Conservation (phyloP, 2,888 invertebrate genomes). For the Volucella inflata region DNA sequence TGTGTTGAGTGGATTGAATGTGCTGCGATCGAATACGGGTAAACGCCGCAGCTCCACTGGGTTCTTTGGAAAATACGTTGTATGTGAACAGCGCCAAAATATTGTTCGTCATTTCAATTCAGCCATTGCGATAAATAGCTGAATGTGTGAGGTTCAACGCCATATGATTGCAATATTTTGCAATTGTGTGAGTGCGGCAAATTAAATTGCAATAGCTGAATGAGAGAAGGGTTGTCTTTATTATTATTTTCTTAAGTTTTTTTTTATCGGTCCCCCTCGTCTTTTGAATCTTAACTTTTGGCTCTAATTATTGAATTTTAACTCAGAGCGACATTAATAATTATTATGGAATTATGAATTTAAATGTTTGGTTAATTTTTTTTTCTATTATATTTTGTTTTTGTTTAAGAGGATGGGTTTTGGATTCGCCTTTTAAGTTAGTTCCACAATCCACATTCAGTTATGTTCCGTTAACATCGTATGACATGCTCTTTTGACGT, state of each 20-base stretch:
- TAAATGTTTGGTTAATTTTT: no score
- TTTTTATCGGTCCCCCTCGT: background rate
- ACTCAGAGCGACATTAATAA: no score
- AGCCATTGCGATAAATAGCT: constrained; percentile 61
- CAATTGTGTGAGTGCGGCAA: constrained; percentile 50
- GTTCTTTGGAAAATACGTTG: constrained; percentile 76
- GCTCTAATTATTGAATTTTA: no score
- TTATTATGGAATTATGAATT: no score
- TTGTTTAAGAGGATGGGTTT: no score
- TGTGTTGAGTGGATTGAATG: constrained; percentile 77
- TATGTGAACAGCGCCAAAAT: constrained; percentile 75
- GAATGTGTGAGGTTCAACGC: constrained; percentile 72
- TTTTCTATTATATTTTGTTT: no score
- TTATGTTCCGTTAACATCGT: background rate
- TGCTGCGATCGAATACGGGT: constrained; percentile 78
- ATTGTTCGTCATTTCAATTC: constrained; percentile 74
- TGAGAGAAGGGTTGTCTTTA: constrained; percentile 32
- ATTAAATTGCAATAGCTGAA: constrained; percentile 40
- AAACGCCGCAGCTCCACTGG: constrained; percentile 78
- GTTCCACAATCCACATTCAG: constrained; percentile 16
- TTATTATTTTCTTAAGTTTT: background rate
- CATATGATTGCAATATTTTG: constrained; percentile 59
- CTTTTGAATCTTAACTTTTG: no score
- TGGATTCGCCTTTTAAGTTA: no score
- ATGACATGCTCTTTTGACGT: no score